These are phyloP conservation scores for Eurois occulta DNA, from an alignment of 2,888 invertebrate genomes.

Conservation along the genomic window DNA sequence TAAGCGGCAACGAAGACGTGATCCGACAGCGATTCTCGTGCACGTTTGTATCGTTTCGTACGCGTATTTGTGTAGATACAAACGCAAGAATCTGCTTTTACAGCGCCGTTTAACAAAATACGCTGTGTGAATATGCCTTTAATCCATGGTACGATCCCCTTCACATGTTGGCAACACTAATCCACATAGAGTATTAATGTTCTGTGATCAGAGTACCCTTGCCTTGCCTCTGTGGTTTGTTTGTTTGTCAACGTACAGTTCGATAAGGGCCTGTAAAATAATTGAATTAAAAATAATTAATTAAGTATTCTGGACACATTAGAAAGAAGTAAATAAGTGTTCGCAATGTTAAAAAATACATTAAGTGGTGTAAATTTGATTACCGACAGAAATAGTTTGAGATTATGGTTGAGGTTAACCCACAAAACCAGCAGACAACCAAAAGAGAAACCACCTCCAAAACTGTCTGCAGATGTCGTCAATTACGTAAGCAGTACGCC, in stretches of 20 bases:
- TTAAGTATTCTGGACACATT: neutral
- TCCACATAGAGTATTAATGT: too few species aligned
- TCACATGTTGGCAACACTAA: neutral
- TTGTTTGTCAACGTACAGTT: neutral
- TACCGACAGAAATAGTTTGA: conserved; percentile 40
- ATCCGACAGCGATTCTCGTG: neutral
- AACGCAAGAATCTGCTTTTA: too few species aligned
- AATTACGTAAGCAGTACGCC: conserved; percentile 79
- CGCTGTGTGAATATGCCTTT: too few species aligned
- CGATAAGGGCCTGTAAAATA: neutral
- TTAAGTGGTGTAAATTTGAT: conserved; percentile 17
- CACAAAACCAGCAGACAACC: conserved; percentile 75
- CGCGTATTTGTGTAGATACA: too few species aligned
- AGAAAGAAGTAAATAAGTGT: neutral
- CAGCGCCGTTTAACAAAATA: too few species aligned
- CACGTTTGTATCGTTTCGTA: too few species aligned
- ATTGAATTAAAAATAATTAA: neutral
- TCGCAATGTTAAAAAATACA: conserved; percentile 59
- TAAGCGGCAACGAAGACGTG: too few species aligned
- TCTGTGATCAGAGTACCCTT: too few species aligned
- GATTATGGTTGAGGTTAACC: conserved; percentile 71
- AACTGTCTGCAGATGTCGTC: conserved; percentile 79
- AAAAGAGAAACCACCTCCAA: conserved; percentile 74
- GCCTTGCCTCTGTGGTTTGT: neutral
- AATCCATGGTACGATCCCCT: neutral